Percentiles rank a stretch among this genome's conserved stretches.
Conservation (phyloP, 2,113 vertebrate genomes). For the Oxyura jamaicensis region DNA sequence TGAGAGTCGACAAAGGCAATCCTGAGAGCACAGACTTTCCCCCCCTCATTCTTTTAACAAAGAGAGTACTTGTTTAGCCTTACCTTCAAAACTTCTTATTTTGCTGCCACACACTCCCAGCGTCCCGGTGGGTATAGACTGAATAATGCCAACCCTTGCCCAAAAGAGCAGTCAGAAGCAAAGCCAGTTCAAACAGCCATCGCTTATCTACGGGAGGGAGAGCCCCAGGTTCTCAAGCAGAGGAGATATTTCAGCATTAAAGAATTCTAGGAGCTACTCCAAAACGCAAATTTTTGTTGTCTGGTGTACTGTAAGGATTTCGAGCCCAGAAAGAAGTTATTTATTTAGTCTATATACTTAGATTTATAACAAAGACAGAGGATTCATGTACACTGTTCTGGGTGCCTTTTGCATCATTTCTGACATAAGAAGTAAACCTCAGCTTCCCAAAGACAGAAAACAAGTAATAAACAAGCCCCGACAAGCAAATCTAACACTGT, state of each 20-base stretch:
- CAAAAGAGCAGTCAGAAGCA: not conserved
- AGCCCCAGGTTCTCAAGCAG: not conserved
- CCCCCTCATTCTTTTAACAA: not conserved
- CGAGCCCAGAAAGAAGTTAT: conserved; percentile 49
- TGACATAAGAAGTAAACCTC: not conserved
- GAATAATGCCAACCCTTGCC: not conserved
- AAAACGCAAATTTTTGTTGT: conserved; percentile 51
- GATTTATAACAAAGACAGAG: conserved; percentile 34
- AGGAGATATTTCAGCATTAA: conserved; percentile 50
- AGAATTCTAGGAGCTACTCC: conserved; percentile 64
- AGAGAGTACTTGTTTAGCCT: not conserved
- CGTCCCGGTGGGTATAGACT: accelerated
- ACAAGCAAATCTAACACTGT: not conserved
- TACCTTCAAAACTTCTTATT: conserved; percentile 6
- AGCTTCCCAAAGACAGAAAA: conserved; percentile 3
- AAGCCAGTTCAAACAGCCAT: conserved; percentile 2
- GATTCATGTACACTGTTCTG: not conserved
- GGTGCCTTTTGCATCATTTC: not conserved
- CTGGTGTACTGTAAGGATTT: conserved; percentile 41
- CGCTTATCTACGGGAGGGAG: not conserved
- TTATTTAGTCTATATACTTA: conserved; percentile 58
- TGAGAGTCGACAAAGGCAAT: not conserved
- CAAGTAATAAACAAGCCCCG: not conserved
- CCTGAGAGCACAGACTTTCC: not conserved
- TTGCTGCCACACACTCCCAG: not conserved